Evolutionary conservation across 2,888 invertebrate species (phyloP).

Genomic region (Dascillus cervinus): DNA sequence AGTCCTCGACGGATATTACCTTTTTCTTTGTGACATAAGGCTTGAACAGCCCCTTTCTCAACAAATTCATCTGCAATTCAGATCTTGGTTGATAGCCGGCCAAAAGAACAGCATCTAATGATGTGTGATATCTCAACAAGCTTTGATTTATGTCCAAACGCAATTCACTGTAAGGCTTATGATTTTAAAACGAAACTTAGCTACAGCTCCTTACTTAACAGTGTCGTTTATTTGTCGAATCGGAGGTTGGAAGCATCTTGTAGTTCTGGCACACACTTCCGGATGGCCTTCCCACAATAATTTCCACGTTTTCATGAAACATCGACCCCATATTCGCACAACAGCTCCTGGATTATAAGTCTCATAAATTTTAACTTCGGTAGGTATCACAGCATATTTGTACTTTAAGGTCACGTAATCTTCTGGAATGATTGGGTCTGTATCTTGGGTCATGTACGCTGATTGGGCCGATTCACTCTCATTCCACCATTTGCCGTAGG

Average conservation of each 20-base stretch:
- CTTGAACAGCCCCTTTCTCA: slow-evolving; percentile 22
- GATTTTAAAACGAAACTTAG: background rate
- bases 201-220: slow-evolving; percentile 44
- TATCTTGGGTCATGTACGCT: slow-evolving; percentile 69
- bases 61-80: slow-evolving; percentile 25
- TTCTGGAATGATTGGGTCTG: slow-evolving; percentile 57
- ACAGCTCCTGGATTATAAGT: slow-evolving; percentile 82
- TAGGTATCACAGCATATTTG: slow-evolving; percentile 58
- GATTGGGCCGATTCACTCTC: slow-evolving; percentile 62
- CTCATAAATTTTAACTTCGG: slow-evolving; percentile 69
- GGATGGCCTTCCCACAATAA: slow-evolving; percentile 71
- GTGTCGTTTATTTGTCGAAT: slow-evolving; percentile 51
- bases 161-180: slow-evolving; percentile 53
- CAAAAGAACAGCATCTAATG: slow-evolving; percentile 76
- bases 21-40: slow-evolving; percentile 4
- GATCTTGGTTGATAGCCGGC: slow-evolving; percentile 49
- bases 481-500: slow-evolving; percentile 81
- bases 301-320: slow-evolving; percentile 53
- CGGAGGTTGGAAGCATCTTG: slow-evolving; percentile 71
- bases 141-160: slow-evolving; percentile 82
- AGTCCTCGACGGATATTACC: slow-evolving; percentile 1
- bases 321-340: slow-evolving; percentile 68
- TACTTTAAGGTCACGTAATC: slow-evolving; percentile 65
- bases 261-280: slow-evolving; percentile 47
- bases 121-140: slow-evolving; percentile 75